These are phyloP conservation scores for Petrocephalus zakoni DNA, from an alignment of 2,113 vertebrate species.

Conservation along the genomic window DNA sequence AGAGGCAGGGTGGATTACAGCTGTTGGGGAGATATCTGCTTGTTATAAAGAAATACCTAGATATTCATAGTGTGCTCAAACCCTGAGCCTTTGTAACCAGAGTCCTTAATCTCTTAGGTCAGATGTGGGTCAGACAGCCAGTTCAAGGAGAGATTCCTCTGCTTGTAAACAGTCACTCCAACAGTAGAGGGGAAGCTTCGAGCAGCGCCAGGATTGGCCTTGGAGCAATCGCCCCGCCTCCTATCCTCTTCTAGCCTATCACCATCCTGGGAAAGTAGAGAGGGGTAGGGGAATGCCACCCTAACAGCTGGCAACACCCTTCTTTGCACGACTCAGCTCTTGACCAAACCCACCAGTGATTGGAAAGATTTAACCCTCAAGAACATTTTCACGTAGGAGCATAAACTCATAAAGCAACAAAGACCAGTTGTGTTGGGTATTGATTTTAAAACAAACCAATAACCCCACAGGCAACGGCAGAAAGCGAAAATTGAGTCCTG, in stretches of 20 bases:
- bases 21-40: not conserved
- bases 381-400: conserved; percentile 9
- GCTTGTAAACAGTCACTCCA: conserved; percentile 12
- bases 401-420: conserved; percentile 15
- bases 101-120: conserved; percentile 51
- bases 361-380: conserved; percentile 32
- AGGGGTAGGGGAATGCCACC: conserved; percentile 8
- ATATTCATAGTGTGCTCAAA: conserved; percentile 46
- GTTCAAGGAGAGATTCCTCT: conserved; percentile 32
- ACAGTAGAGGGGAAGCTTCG: not conserved
- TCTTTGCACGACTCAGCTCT: conserved; percentile 15
- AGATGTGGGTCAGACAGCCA: conserved; percentile 49
- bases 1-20: conserved; percentile 38
- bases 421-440: not conserved
- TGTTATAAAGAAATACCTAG: conserved; percentile 35
- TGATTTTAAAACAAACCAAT: not conserved
- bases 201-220: not conserved
- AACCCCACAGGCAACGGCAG: not conserved
- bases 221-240: not conserved
- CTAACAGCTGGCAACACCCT: conserved; percentile 36
- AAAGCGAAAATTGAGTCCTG: not conserved
- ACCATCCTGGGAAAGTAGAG: not conserved
- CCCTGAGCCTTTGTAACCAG: conserved; percentile 43
- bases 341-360: conserved; percentile 4
- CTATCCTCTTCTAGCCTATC: not conserved